Percentiles rank a stretch among this genome's conserved stretches.
Conservation (phyloP, 2,113 vertebrate genomes). For the Cyanoliseus patagonus region DNA sequence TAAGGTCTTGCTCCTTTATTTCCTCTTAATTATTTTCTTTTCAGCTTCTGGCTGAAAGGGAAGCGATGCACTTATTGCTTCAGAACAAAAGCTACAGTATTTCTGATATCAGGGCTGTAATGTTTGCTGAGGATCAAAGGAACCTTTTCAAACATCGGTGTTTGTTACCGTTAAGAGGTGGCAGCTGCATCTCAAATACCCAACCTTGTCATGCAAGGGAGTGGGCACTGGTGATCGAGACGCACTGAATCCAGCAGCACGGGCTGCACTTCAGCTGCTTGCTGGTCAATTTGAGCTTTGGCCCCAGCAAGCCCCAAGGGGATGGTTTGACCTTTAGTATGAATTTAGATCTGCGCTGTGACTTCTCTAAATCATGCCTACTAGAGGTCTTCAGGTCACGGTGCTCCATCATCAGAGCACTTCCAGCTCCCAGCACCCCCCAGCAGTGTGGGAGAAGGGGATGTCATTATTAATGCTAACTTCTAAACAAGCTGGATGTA, state of each 20-base stretch:
- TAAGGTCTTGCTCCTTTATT: background rate
- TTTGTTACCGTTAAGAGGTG: background rate
- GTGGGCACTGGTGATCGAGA: background rate
- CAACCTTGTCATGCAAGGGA: background rate
- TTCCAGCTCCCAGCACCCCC: background rate
- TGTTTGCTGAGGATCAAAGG: slow-evolving; percentile 39
- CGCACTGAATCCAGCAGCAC: background rate
- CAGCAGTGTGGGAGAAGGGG: background rate
- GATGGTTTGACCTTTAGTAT: slow-evolving; percentile 18
- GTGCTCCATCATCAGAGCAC: background rate
- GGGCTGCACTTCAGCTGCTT: background rate
- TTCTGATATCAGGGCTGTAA: background rate
- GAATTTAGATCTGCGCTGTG: background rate
- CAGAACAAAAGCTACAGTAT: background rate
- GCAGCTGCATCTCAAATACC: background rate
- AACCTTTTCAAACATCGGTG: background rate
- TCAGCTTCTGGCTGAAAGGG: background rate
- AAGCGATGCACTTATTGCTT: background rate
- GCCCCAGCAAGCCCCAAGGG: background rate
- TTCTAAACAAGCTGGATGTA: background rate
- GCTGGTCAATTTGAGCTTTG: background rate
- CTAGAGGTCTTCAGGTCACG: background rate
- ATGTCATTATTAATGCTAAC: background rate
- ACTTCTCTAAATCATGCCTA: slow-evolving; percentile 24
- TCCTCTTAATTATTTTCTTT: background rate